Percentiles rank a stretch among this genome's conserved stretches.
Conservation (phyloP, 2,888 invertebrate species). For the Microplitis manilae region DNA sequence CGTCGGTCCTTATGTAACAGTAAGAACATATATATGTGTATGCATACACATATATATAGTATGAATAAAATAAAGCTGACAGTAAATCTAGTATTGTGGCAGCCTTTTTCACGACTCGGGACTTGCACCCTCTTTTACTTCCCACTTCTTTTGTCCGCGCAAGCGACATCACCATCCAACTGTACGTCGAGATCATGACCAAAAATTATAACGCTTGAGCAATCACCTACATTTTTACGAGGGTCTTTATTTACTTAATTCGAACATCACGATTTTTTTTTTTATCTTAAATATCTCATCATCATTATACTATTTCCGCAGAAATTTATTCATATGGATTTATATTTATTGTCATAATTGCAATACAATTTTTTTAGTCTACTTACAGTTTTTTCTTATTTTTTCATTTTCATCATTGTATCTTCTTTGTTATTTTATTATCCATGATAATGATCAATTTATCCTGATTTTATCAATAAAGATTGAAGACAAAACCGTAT, state of each 20-base stretch:
- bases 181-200: slow-evolving; percentile 20
- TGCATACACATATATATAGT: background rate
- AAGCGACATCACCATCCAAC: slow-evolving; percentile 6
- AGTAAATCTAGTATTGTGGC: slow-evolving; percentile 1
- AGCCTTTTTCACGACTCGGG: background rate
- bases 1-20: background rate
- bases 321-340: background rate
- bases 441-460: too few relatives aligned
- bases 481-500: too few relatives aligned
- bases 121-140: background rate
- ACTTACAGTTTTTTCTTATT: too few relatives aligned
- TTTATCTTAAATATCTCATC: background rate
- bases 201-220: slow-evolving; percentile 18
- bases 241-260: slow-evolving; percentile 16
- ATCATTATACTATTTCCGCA: background rate
- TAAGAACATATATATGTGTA: background rate
- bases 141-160: background rate
- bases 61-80: background rate
- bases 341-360: background rate
- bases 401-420: too few relatives aligned
- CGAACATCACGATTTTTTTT: slow-evolving; percentile 6
- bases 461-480: too few relatives aligned
- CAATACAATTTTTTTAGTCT: too few relatives aligned
- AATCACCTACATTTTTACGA: slow-evolving; percentile 4
- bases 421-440: too few relatives aligned